phyloP scores from a whole-genome alignment of 2,797 vertebrate species.

The Gephyroberyx darwinii region DNA sequence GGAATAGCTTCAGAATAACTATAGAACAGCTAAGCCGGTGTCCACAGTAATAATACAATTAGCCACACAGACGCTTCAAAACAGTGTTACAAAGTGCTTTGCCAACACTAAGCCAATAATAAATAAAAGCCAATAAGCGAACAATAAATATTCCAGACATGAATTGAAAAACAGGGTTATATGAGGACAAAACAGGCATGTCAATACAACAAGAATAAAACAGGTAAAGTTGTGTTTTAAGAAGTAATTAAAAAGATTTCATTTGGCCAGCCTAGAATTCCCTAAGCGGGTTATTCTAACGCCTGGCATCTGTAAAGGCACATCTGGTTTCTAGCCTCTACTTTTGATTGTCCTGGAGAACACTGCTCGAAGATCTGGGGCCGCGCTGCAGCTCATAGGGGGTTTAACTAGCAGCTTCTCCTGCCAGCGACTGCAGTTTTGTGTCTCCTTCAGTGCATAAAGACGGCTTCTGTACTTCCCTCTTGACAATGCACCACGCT shows the following conservation, averaged over 20 bases:
- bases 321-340: constrained; percentile 30
- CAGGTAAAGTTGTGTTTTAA: neutral
- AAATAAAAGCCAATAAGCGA: constrained; percentile 11
- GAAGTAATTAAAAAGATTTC: constrained; percentile 22
- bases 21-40: neutral
- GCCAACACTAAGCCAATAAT: neutral
- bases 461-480: constrained; percentile 49
- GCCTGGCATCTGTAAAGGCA: constrained; percentile 29
- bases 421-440: constrained; percentile 48
- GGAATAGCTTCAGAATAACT: neutral
- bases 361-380: constrained; percentile 3
- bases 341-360: constrained; percentile 11
- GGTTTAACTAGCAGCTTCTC: constrained; percentile 47
- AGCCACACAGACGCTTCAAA: neutral
- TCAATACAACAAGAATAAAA: constrained; percentile 2
- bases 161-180: constrained; percentile 19
- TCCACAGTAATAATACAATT: neutral
- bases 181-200: neutral
- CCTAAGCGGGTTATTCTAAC: constrained; percentile 1
- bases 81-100: constrained; percentile 12
- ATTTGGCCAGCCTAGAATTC: constrained; percentile 12
- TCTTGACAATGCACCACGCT: constrained; percentile 25
- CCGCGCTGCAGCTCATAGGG: constrained; percentile 24
- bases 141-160: constrained; percentile 12
- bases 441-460: constrained; percentile 42